Conservation (phyloP, 1,140 invertebrate genomes). For the Vanessa atalanta region DNA sequence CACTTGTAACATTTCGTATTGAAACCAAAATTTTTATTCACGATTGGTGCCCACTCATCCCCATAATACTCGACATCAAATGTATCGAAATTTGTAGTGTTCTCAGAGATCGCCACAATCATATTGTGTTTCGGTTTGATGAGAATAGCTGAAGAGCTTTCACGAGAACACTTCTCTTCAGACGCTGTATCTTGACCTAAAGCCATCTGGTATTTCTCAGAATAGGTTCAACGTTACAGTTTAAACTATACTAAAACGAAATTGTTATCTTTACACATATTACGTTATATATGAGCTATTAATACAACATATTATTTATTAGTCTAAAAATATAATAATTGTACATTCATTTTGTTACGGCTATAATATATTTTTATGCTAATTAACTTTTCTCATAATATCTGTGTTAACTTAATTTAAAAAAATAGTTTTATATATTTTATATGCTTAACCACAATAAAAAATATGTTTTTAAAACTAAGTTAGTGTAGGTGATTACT, state of each 20-base stretch:
- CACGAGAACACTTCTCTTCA: slow-evolving; percentile 14
- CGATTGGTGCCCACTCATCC: slow-evolving; percentile 6
- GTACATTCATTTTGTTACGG: too few species aligned
- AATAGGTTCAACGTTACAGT: slow-evolving; percentile 36
- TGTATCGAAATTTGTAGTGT: slow-evolving; percentile 18
- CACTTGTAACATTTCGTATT: not conserved
- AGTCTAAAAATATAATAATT: too few species aligned
- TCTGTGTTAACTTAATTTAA: too few species aligned
- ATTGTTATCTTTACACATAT: slow-evolving; percentile 2
- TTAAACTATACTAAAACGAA: slow-evolving; percentile 9
- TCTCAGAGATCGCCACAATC: slow-evolving; percentile 12
- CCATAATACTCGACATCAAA: slow-evolving; percentile 8
- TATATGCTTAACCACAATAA: too few species aligned
- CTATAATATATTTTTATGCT: too few species aligned
- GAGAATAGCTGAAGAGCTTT: slow-evolving; percentile 17
- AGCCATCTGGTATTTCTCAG: slow-evolving; percentile 32
- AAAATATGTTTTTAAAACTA: too few species aligned
- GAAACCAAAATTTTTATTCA: not conserved
- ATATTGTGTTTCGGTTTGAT: slow-evolving; percentile 19
- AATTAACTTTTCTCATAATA: too few species aligned
- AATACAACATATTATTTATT: not conserved
- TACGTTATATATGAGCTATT: not conserved
- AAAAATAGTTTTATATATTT: too few species aligned
- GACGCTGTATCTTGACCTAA: slow-evolving; percentile 22
- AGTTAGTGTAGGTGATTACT: too few species aligned